These are phyloP conservation scores for Galeruca laticollis DNA, from an alignment of 2,888 invertebrate species.

Conservation along the genomic window DNA sequence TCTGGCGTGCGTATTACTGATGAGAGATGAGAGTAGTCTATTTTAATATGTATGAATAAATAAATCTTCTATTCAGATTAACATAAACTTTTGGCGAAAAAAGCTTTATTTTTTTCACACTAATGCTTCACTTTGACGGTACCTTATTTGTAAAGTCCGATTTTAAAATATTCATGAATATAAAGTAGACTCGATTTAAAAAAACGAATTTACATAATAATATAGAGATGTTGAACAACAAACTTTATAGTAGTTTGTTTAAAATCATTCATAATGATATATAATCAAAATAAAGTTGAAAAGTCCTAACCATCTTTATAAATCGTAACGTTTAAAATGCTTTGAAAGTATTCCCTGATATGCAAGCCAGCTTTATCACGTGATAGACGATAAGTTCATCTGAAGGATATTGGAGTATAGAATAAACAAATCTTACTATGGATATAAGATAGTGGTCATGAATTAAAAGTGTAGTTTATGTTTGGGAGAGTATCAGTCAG, in stretches of 20 bases:
- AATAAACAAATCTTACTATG: too few species aligned
- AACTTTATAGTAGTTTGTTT: background rate
- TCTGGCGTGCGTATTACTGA: background rate
- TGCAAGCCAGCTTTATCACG: too few species aligned
- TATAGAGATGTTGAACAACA: background rate
- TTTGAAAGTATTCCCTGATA: too few species aligned
- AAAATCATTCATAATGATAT: background rate
- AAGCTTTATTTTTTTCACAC: background rate
- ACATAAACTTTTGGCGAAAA: slow-evolving; percentile 12
- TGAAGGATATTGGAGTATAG: too few species aligned
- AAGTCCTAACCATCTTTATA: too few species aligned
- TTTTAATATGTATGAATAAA: slow-evolving; percentile 16
- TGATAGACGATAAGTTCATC: too few species aligned
- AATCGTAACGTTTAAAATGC: too few species aligned
- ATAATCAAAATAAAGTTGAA: too few species aligned
- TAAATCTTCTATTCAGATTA: slow-evolving; percentile 5
- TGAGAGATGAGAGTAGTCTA: background rate
- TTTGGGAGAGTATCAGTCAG: too few species aligned
- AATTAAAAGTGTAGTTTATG: too few species aligned
- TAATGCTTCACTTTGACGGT: background rate
- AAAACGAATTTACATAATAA: background rate
- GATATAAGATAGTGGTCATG: too few species aligned
- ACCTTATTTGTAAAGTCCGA: background rate
- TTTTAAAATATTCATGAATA: background rate
- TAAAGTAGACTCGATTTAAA: background rate